Conservation (phyloP, 1,140 invertebrate species). For the Liolophura sinensis region DNA sequence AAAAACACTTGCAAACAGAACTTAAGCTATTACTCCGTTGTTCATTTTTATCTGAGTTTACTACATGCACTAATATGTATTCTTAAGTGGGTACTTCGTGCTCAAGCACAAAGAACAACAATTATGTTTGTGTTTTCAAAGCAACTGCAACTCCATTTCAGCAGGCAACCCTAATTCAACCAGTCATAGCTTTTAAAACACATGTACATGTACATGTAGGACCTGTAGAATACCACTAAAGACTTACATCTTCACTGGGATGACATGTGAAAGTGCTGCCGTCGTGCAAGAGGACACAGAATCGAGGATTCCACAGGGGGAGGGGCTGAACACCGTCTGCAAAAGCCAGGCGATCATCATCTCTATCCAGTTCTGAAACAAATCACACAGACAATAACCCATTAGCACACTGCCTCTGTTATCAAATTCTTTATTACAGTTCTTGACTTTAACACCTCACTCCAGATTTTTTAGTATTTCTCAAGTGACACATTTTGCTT, state of each 20-base stretch:
- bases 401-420: no score
- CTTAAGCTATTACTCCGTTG: no score
- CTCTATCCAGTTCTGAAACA: slow-evolving; percentile 17
- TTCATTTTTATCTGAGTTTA: no score
- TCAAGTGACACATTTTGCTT: no score
- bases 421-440: no score
- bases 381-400: neutral
- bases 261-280: slow-evolving; percentile 83
- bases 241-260: slow-evolving; percentile 84
- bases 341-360: slow-evolving; percentile 10
- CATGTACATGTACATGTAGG: neutral
- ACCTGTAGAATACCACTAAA: neutral
- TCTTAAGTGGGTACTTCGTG: neutral
- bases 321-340: slow-evolving; percentile 45
- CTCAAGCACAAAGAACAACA: neutral
- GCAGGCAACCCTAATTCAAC: neutral
- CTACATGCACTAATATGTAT: neutral
- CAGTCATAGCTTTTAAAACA: neutral
- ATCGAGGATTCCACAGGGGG: slow-evolving; percentile 79
- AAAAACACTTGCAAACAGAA: no score
- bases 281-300: slow-evolving; percentile 84
- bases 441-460: no score
- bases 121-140: neutral
- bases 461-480: no score
- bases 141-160: neutral